These are phyloP conservation scores for Craniophora ligustri DNA, from an alignment of 2,888 invertebrate genomes.

Conservation along the genomic window DNA sequence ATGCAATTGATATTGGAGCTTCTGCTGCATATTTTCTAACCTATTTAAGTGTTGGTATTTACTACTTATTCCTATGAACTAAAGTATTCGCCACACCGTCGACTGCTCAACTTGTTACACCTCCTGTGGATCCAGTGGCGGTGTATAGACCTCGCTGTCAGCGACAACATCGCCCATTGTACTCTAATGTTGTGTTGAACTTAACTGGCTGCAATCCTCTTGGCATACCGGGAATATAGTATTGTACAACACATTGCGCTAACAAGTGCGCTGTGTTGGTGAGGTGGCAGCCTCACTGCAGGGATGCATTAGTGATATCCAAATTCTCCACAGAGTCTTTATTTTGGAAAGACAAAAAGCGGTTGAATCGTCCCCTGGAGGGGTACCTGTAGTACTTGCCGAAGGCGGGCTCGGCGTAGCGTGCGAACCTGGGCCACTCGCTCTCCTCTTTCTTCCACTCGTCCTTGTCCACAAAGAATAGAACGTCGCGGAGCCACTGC, in stretches of 20 bases:
- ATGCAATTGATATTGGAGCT: too few species aligned
- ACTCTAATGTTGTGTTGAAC: neutral
- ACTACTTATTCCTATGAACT: too few species aligned
- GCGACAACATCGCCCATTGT: neutral
- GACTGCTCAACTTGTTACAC: too few species aligned
- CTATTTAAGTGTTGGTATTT: too few species aligned
- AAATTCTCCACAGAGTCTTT: neutral
- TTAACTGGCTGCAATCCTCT: too few species aligned
- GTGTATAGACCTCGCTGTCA: too few species aligned
- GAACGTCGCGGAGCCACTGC: slow-evolving; percentile 38
- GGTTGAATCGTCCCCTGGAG: slow-evolving; percentile 29
- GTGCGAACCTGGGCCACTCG: slow-evolving; percentile 33
- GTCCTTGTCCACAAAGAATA: slow-evolving; percentile 40
- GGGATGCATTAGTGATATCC: slow-evolving; percentile 10
- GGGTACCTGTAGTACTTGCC: slow-evolving; percentile 44
- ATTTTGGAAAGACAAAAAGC: slow-evolving; percentile 7
- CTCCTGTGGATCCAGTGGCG: too few species aligned
- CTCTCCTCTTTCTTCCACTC: slow-evolving; percentile 44
- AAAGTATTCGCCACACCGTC: too few species aligned
- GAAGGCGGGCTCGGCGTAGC: slow-evolving; percentile 42
- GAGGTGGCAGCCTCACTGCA: neutral
- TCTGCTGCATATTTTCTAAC: too few species aligned
- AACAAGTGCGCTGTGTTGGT: too few species aligned
- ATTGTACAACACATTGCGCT: neutral
- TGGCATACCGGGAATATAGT: too few species aligned